phyloP scores from a whole-genome alignment of 2,113 vertebrate genomes.

The Equus przewalskii region DNA sequence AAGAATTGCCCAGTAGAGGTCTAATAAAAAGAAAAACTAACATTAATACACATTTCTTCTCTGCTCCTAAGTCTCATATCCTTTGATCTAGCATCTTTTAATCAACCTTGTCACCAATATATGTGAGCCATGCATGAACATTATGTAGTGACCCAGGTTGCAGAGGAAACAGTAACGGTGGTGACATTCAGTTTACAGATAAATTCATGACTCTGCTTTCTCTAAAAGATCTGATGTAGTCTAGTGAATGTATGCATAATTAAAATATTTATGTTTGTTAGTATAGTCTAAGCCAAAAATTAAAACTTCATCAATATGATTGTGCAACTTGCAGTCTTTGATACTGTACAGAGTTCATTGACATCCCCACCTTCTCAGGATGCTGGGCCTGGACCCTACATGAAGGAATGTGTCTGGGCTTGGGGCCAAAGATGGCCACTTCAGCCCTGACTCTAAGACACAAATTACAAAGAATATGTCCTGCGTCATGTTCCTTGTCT shows the following conservation, averaged over 20 bases:
- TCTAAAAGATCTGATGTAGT: not conserved
- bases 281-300: not conserved
- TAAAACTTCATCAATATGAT: not conserved
- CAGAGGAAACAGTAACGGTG: not conserved
- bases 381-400: no score
- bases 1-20: constrained; percentile 14
- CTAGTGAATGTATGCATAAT: not conserved
- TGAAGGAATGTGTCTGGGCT: no score
- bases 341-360: not conserved
- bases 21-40: constrained; percentile 49
- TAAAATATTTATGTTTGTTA: constrained; percentile 52
- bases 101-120: not conserved
- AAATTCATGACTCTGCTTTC: not conserved
- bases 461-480: no score
- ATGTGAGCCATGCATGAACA: not conserved
- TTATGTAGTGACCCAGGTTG: not conserved
- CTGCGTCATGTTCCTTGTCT: no score
- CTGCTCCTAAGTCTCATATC: not conserved
- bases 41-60: not conserved
- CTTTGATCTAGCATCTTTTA: constrained; percentile 46
- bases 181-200: not conserved
- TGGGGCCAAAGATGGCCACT: no score
- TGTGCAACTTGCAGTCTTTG: not conserved
- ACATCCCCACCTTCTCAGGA: no score
- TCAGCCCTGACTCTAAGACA: no score